These are phyloP conservation scores for Gallirallus australis DNA, from an alignment of 2,797 vertebrate genomes.

Conservation along the genomic window DNA sequence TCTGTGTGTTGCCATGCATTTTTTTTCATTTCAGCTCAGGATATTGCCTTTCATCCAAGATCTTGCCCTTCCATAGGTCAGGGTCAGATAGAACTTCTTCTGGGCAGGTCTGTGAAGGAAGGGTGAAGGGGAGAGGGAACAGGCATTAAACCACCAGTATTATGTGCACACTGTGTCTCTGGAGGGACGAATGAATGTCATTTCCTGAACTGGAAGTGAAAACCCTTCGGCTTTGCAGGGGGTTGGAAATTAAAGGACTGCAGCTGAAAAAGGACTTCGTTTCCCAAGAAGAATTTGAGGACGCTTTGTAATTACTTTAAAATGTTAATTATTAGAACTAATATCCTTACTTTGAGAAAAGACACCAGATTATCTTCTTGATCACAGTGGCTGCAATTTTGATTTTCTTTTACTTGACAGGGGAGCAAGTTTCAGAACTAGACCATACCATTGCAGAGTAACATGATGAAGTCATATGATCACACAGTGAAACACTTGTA, in stretches of 20 bases:
- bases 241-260: background rate
- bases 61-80: background rate
- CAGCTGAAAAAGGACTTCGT: background rate
- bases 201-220: background rate
- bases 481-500: background rate
- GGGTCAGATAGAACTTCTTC: background rate
- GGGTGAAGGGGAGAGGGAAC: background rate
- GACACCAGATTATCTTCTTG: background rate
- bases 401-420: background rate
- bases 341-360: background rate
- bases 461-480: background rate
- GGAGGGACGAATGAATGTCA: background rate
- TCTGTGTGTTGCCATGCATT: background rate
- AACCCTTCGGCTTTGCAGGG: background rate
- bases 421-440: background rate
- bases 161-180: background rate
- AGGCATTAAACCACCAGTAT: background rate
- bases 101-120: background rate
- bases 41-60: background rate
- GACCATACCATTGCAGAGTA: accelerated
- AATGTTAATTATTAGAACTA: background rate
- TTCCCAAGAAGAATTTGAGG: background rate
- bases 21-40: background rate
- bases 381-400: background rate
- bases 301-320: background rate